Percentiles rank a stretch among this genome's conserved stretches.
phyloP scores from a whole-genome alignment of 2,113 vertebrate genomes.

The Genyomyrus donnyi region DNA sequence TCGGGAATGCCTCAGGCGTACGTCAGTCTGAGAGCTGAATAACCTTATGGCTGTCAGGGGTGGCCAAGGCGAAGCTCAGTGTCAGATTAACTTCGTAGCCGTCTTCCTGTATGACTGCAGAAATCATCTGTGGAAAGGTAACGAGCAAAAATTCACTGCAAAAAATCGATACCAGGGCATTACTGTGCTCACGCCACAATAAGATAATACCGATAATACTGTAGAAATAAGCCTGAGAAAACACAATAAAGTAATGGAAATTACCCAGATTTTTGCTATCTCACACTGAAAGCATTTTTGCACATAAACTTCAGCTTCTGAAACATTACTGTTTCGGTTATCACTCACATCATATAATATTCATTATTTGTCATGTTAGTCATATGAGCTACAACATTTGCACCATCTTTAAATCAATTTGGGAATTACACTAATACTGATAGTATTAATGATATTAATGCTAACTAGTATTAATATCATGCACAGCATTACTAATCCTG shows the following conservation, averaged over 20 bases:
- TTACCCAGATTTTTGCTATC: not conserved
- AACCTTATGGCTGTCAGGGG: slow-evolving; percentile 31
- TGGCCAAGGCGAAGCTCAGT: slow-evolving; percentile 67
- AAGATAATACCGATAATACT: not conserved
- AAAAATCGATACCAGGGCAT: not conserved
- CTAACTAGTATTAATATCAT: not conserved
- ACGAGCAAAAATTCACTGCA: not conserved
- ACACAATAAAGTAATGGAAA: not conserved
- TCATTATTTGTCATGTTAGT: not conserved
- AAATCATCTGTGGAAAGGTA: slow-evolving; percentile 66
- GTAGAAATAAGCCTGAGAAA: not conserved
- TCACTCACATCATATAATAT: not conserved
- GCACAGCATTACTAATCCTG: not conserved
- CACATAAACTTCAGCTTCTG: not conserved
- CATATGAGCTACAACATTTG: not conserved
- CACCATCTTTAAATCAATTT: not conserved
- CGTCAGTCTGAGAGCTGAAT: not conserved
- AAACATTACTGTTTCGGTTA: not conserved
- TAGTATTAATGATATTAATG: not conserved
- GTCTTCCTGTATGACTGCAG: slow-evolving; percentile 73
- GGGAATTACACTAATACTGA: not conserved
- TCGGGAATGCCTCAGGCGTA: not conserved
- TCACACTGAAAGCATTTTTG: not conserved
- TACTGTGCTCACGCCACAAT: not conserved
- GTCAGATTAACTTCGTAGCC: slow-evolving; percentile 70